These are phyloP conservation scores for Acrocephalus kingi DNA, from an alignment of 2,113 vertebrate species.

Conservation along the genomic window DNA sequence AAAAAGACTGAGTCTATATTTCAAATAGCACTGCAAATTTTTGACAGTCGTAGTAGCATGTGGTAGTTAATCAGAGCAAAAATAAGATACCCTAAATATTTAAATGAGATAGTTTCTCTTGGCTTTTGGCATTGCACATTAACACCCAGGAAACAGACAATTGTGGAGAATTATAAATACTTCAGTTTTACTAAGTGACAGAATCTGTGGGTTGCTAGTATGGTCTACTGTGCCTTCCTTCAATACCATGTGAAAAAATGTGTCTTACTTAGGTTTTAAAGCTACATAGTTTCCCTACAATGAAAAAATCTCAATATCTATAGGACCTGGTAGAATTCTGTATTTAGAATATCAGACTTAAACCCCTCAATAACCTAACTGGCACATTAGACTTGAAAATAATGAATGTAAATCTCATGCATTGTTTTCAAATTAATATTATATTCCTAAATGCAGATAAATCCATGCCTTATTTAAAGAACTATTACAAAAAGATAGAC, in stretches of 20 bases:
- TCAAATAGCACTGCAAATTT: not conserved
- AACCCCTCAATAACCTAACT: constrained; percentile 21
- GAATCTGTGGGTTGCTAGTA: not conserved
- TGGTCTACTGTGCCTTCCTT: not conserved
- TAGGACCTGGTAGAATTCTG: not conserved
- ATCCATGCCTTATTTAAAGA: not conserved
- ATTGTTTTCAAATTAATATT: constrained; percentile 44
- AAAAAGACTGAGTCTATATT: not conserved
- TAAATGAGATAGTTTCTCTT: not conserved
- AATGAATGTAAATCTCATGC: constrained; percentile 42
- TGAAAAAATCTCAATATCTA: constrained; percentile 2
- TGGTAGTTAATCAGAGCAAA: not conserved
- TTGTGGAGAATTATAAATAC: not conserved
- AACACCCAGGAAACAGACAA: not conserved
- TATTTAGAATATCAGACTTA: constrained; percentile 1
- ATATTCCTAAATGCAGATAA: not conserved
- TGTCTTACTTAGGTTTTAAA: not conserved
- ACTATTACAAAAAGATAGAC: not conserved
- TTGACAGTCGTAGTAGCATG: not conserved
- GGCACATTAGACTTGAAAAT: constrained; percentile 39
- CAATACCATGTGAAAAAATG: not conserved
- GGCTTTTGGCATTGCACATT: not conserved
- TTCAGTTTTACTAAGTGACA: not conserved
- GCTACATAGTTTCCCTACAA: not conserved
- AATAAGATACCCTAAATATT: constrained; percentile 3